phyloP scores from a whole-genome alignment of 2,888 invertebrate species.

The Drosophila pseudotakahashii region DNA sequence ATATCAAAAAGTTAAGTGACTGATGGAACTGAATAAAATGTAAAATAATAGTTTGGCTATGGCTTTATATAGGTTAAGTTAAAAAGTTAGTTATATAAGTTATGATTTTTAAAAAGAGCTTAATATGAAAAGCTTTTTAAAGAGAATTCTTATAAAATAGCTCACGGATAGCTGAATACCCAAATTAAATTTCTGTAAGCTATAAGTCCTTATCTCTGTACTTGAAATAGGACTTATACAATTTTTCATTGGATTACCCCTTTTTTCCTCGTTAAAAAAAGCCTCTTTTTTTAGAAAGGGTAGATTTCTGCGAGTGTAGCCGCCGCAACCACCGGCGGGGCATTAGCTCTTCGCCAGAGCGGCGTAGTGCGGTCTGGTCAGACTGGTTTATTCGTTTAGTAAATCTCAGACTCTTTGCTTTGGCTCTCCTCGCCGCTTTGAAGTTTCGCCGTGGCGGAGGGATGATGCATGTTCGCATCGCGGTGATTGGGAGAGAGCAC shows the following conservation, averaged over 20 bases:
- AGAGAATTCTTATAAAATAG: no score
- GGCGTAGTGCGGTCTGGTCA: constrained; percentile 56
- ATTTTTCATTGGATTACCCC: background rate
- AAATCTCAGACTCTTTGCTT: constrained; percentile 78
- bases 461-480: constrained; percentile 76
- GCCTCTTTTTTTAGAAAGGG: background rate
- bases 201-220: background rate
- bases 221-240: background rate
- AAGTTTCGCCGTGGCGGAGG: constrained; percentile 77
- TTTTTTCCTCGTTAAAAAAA: background rate
- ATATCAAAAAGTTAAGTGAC: no score
- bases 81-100: no score
- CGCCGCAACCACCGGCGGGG: constrained; percentile 49
- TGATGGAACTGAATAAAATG: no score
- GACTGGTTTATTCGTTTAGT: constrained; percentile 77
- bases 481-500: constrained; percentile 77
- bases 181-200: no score
- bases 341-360: constrained; percentile 50
- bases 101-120: no score
- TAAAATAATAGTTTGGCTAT: no score
- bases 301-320: constrained; percentile 17
- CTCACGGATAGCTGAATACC: no score
- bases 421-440: constrained; percentile 70
- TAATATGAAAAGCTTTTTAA: no score
- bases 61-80: no score